Evolutionary conservation across 2,797 vertebrate species (phyloP).

Genomic region (Emys orbicularis): DNA sequence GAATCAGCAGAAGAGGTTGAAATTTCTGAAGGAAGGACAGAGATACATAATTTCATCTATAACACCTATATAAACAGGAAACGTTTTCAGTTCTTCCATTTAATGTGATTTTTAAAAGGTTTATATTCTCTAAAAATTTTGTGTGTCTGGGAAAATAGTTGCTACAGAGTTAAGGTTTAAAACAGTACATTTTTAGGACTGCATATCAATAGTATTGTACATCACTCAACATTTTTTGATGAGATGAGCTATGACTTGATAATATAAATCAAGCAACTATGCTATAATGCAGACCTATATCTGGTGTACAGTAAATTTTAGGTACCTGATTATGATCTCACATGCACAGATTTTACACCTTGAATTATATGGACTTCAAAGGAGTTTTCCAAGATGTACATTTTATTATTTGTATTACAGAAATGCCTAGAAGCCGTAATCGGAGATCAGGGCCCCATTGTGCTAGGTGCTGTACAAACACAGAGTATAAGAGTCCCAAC

Average conservation of each 20-base stretch:
- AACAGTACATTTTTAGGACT: not conserved
- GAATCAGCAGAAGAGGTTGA: slow-evolving; percentile 22
- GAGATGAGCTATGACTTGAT: not conserved
- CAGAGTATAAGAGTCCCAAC: not conserved
- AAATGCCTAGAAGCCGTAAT: not conserved
- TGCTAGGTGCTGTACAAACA: not conserved
- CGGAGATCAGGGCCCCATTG: not conserved
- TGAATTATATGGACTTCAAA: not conserved
- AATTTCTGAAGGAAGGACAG: slow-evolving; percentile 15
- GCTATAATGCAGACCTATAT: not conserved
- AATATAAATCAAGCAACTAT: not conserved
- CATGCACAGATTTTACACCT: not conserved
- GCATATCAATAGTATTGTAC: not conserved
- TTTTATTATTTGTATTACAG: not conserved
- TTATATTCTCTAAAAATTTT: not conserved
- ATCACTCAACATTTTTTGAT: not conserved
- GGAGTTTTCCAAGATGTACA: not conserved
- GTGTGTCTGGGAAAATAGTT: not conserved
- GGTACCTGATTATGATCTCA: not conserved
- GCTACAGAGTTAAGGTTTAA: not conserved
- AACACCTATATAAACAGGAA: not conserved
- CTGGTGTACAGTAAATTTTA: not conserved
- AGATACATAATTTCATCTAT: not conserved
- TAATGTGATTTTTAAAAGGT: not conserved
- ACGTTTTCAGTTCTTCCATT: not conserved